phyloP scores from a whole-genome alignment of 2,888 invertebrate species.

The Lutraria lutraria region DNA sequence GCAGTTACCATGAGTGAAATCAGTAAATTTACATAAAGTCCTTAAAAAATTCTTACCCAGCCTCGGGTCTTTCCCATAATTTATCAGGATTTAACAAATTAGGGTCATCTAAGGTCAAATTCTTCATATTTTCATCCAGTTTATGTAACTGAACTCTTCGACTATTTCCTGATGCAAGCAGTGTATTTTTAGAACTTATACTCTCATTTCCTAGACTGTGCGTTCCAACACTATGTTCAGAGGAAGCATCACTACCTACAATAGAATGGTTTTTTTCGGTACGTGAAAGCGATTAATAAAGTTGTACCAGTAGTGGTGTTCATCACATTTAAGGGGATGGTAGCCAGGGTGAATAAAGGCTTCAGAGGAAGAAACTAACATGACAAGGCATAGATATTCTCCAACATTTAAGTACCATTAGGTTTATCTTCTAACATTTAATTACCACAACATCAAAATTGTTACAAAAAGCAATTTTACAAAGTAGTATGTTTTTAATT shows the following conservation, averaged over 20 bases:
- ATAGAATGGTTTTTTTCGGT: neutral
- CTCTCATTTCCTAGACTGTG: slow-evolving; percentile 81
- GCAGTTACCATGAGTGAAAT: no score
- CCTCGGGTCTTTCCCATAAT: slow-evolving; percentile 91
- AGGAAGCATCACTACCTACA: slow-evolving; percentile 88
- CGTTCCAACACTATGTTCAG: slow-evolving; percentile 89
- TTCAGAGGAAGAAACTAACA: no score
- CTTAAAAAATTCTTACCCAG: slow-evolving; percentile 59
- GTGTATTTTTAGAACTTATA: slow-evolving; percentile 92
- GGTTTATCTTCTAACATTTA: no score
- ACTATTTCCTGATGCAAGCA: slow-evolving; percentile 89
- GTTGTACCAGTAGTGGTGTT: neutral
- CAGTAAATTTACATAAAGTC: no score
- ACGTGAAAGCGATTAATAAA: neutral
- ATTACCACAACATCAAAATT: no score
- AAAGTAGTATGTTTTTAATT: no score
- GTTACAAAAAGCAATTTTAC: no score
- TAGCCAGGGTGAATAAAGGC: no score
- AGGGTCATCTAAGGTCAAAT: slow-evolving; percentile 83
- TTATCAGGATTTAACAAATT: slow-evolving; percentile 92
- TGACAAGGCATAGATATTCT: no score
- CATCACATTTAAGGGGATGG: no score
- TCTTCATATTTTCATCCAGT: slow-evolving; percentile 82
- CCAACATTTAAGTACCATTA: no score
- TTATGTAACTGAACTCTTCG: slow-evolving; percentile 71